Percentiles rank a stretch among this genome's conserved stretches.
phyloP scores from a whole-genome alignment of 2,113 vertebrate species.

The Erythrocercus mccallii region DNA sequence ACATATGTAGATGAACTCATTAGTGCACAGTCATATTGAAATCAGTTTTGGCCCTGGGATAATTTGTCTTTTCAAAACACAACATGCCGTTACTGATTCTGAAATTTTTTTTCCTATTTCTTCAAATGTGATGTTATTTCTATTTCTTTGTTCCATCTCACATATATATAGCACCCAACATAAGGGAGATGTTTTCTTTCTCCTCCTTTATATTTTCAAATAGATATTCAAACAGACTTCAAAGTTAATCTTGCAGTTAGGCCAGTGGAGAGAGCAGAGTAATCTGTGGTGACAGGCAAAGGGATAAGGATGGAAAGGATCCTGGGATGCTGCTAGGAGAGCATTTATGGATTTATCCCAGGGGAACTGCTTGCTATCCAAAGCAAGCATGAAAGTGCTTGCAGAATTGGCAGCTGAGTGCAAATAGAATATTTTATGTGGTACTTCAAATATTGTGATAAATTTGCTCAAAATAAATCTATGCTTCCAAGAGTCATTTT shows the following conservation, averaged over 20 bases:
- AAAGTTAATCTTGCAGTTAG: neutral
- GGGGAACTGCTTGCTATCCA: neutral
- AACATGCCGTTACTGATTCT: slow-evolving; percentile 53
- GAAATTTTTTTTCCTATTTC: slow-evolving; percentile 43
- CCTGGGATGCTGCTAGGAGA: neutral
- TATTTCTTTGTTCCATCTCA: neutral
- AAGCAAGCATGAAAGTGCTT: neutral
- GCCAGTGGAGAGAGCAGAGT: neutral
- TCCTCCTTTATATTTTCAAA: neutral
- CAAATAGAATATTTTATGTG: neutral
- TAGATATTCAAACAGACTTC: neutral
- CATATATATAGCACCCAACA: neutral
- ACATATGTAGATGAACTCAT: slow-evolving; percentile 72
- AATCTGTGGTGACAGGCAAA: neutral
- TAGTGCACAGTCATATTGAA: slow-evolving; percentile 52
- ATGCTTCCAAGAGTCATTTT: neutral
- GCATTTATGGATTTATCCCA: neutral
- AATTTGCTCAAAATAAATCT: neutral
- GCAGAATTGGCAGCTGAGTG: neutral
- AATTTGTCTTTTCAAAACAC: slow-evolving; percentile 56
- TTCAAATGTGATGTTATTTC: neutral
- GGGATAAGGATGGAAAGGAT: neutral
- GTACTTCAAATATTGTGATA: neutral
- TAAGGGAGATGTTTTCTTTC: neutral
- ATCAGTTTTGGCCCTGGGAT: slow-evolving; percentile 53